Base-by-base conservation (phyloP, 1,140 invertebrate species). In the Drosophila carrolli region DNA sequence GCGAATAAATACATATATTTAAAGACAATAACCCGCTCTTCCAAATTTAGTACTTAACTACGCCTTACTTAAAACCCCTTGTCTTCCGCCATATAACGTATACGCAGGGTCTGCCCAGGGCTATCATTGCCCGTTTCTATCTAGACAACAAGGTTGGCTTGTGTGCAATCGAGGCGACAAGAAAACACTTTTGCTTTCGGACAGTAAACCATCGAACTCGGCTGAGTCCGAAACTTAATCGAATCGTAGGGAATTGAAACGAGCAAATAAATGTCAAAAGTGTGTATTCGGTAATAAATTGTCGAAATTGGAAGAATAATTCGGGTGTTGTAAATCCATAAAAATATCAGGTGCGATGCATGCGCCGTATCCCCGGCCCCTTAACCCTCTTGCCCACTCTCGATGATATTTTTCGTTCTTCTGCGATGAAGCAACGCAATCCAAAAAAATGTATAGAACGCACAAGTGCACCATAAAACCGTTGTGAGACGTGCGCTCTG, bases 231-330 rank as follows among this genome's bases (percentile, higher is more conserved):
- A 74, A 47, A 51, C n/a, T 27, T 62, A 68, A 67, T 70, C 19
- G 43, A 53, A 37, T 44, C 38, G 48, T 44, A 23, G 53, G 38
- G 40, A 55, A 63, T 44, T 35, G 60, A 81, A 61, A 66, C 72
- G 48, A 59, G 61, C 67, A 85, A 70, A 81, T 84, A 85, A 86
- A 81, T 74, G 77, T 74, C 68, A 63, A 75, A 65, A 59, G 75
- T 75, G 73, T 75, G 72, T 86, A 73, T 73, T 86, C 55, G 84
- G 66, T 78, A 81, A 89, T 89, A 89, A 89, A 89, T 89, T 84
- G 80, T 89, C 74, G 80, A 89, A 89, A 89, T 89, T 89, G 74
- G 85, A 89, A 89, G 84, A 89, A 84, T 63, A 81, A 72, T 84
- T 89, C 48, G 80, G 76, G 65, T 50, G 67, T 73, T 83, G 81